Percentiles rank a stretch among this genome's conserved stretches.
These are phyloP conservation scores for Diaphora mendica DNA, from an alignment of 2,888 invertebrate species.

Conservation along the genomic window DNA sequence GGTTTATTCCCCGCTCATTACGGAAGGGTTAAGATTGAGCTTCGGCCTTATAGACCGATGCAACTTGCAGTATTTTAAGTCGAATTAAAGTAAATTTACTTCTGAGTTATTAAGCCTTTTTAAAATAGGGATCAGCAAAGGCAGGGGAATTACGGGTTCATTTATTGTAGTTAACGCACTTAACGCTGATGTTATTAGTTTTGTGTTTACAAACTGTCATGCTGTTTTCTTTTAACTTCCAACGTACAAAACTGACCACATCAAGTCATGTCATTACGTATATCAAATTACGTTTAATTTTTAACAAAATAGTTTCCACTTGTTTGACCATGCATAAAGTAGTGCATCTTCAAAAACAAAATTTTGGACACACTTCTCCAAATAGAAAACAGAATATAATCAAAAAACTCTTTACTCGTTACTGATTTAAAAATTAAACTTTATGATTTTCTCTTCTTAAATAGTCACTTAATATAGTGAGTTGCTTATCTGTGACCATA, in stretches of 20 bases:
- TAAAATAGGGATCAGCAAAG: slow-evolving; percentile 48
- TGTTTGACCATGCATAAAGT: no score
- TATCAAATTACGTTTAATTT: background rate
- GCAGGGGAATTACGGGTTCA: slow-evolving; percentile 30
- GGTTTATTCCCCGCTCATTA: slow-evolving; percentile 66
- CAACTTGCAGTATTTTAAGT: slow-evolving; percentile 68
- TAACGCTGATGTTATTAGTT: slow-evolving; percentile 23
- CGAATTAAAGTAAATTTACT: slow-evolving; percentile 68
- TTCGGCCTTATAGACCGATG: slow-evolving; percentile 54
- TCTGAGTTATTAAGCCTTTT: slow-evolving; percentile 64
- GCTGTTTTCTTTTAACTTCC: background rate
- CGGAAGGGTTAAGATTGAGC: slow-evolving; percentile 72
- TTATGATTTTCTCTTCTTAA: background rate
- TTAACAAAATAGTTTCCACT: no score
- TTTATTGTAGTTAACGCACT: slow-evolving; percentile 33
- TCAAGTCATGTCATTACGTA: background rate
- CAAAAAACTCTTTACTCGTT: background rate
- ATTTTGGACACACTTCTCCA: no score
- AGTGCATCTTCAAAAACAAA: no score
- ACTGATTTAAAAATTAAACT: background rate
- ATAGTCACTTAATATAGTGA: background rate
- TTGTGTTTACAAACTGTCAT: background rate
- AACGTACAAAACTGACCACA: background rate
- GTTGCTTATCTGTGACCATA: background rate
- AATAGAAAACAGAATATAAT: no score